A percentile compares a stretch with the other conserved stretches of the same genome.
These are phyloP conservation scores for Caenorhabditis remanei DNA, from an alignment of 1,140 invertebrate genomes.

Conservation along the genomic window DNA sequence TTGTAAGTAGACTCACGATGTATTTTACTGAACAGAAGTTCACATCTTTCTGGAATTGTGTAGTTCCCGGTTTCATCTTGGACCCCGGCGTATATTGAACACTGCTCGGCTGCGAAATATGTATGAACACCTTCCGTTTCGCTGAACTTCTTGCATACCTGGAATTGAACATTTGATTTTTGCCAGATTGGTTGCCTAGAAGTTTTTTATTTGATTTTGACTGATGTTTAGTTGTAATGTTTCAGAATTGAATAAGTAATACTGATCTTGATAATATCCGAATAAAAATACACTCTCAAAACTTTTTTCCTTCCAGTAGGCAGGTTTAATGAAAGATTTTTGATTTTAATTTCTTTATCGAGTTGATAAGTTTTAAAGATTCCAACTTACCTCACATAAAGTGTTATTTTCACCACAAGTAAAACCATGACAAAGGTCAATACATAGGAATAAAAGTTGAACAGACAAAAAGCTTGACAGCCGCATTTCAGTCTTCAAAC, in stretches of 20 bases:
- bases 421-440: neutral
- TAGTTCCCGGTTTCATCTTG: neutral
- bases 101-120: neutral
- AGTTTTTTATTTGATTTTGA: neutral
- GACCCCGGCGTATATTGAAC: neutral
- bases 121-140: neutral
- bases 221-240: no score
- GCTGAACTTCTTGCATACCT: conserved; percentile 28
- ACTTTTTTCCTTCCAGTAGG: no score
- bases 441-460: neutral
- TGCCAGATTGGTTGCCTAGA: neutral
- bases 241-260: no score
- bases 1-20: conserved; percentile 14
- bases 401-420: neutral
- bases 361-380: no score
- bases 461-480: neutral
- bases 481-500: neutral
- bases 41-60: conserved; percentile 30
- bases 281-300: no score
- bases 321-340: no score
- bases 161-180: neutral
- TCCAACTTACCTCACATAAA: neutral
- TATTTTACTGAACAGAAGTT: conserved; percentile 15
- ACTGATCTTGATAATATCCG: no score
- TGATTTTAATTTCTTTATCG: no score